Evolutionary conservation across 2,797 vertebrate species (phyloP).

Genomic region (Antennarius maculatus): DNA sequence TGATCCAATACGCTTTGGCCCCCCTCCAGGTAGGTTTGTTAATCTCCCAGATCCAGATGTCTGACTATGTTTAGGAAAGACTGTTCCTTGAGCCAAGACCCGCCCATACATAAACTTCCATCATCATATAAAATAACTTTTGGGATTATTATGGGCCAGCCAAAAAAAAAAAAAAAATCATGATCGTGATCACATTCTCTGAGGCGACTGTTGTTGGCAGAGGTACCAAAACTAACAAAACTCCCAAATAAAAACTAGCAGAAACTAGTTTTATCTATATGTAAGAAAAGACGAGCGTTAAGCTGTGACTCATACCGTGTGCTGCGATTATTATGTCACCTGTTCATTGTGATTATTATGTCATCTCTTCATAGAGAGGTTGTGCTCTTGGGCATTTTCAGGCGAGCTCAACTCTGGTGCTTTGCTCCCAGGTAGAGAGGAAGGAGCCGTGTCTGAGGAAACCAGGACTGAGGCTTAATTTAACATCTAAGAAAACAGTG

Average conservation of each 20-base stretch:
- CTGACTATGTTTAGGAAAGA: no score
- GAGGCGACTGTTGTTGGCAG: not conserved
- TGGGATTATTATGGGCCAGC: no score
- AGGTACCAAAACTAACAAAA: slow-evolving; percentile 6
- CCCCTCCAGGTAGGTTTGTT: no score
- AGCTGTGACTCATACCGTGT: no score
- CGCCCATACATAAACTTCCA: no score
- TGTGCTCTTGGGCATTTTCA: slow-evolving; percentile 18
- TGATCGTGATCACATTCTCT: no score
- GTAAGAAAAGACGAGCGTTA: slow-evolving; percentile 14
- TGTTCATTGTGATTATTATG: slow-evolving; percentile 1
- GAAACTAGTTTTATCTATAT: slow-evolving; percentile 1
- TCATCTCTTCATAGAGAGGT: slow-evolving; percentile 49
- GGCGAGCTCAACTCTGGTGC: slow-evolving; percentile 6
- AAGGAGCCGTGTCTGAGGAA: slow-evolving; percentile 40
- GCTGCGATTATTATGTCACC: no score
- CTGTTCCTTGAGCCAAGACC: no score
- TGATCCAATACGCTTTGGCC: no score
- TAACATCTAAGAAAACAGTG: slow-evolving; percentile 60
- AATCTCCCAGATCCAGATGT: no score
- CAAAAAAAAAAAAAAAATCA: not conserved
- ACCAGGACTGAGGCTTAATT: slow-evolving; percentile 59
- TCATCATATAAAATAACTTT: no score
- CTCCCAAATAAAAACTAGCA: slow-evolving; percentile 5
- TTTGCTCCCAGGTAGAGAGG: slow-evolving; percentile 20